Evolutionary conservation across 2,888 invertebrate species (phyloP), one percentile per base, ranked within the genome.

Genomic region (Kryphioiulus occultus): DNA sequence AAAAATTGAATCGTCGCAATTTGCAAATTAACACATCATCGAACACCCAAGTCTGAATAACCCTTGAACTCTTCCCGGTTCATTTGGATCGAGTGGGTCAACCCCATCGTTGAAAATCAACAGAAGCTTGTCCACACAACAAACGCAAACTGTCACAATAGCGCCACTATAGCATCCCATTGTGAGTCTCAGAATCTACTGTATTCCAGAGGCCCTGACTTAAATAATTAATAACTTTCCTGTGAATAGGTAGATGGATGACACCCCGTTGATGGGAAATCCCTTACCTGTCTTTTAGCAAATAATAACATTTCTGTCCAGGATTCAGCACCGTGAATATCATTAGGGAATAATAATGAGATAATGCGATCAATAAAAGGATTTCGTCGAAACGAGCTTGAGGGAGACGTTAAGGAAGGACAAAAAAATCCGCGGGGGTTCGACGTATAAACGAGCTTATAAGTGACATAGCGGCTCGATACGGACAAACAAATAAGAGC

Each of bases 381-480:
- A 26, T 68, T 68, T 68, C 26, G 22, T 26, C 26, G 26, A 68
- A 68, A 68, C 22, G 22, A 26, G 68, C 68, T 68, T 68, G 26
- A 68, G 68, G 68, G 68, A 68, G 26, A 68, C 9, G 9, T 26
- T 68, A 68, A 68, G 68, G 68, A 68, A 68, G 26, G 68, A 22
- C 35, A 22, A 68, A 26, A 59, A 68, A 68, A 68, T 68, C 26
- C 26, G 68, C 7, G 26, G 68, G 68, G 68, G 68, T 68, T 26
- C 68, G 26, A 68, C 22, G 22, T 68, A 22, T 68, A 68, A 68
- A 68, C 26, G 68, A 68, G 68, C 68, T 68, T 68, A 22, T 68
- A 68, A 68, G 68, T 68, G 68, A 68, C 68, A 68, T 68, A 26
- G 68, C 68, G 68, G 68, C 68, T 22, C 12, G 68, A 68, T 68